Evolutionary conservation across 2,113 vertebrate genomes (phyloP).

Genomic region (Prionailurus bengalensis): DNA sequence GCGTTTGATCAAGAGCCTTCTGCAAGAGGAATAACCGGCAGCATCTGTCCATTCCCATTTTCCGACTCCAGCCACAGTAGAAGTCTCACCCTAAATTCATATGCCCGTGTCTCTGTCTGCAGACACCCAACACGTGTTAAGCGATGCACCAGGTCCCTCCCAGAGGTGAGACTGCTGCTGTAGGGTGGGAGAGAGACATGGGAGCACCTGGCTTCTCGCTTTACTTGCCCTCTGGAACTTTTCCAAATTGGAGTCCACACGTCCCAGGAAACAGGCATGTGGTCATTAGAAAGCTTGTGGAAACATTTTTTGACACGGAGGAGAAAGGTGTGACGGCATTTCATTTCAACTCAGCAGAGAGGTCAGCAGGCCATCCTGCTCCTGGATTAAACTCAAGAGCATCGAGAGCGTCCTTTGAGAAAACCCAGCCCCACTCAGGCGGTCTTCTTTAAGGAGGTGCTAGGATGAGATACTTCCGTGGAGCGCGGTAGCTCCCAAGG

Average conservation of each 20-base stretch:
- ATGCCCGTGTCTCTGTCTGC: fast-evolving
- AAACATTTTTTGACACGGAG: background rate
- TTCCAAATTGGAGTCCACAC: background rate
- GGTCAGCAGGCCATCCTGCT: background rate
- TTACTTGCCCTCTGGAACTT: background rate
- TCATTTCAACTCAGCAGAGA: background rate
- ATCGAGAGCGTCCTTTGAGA: background rate
- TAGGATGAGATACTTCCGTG: background rate
- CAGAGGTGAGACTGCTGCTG: fast-evolving
- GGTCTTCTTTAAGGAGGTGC: background rate
- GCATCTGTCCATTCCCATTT: background rate
- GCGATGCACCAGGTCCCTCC: fast-evolving
- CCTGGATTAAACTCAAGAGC: background rate
- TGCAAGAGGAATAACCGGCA: background rate
- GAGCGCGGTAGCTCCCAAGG: background rate
- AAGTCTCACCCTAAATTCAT: background rate
- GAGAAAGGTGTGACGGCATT: background rate
- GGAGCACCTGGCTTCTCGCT: background rate
- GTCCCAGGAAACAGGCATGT: background rate
- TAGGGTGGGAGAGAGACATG: background rate
- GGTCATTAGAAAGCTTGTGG: background rate
- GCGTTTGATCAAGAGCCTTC: background rate
- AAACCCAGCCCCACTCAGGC: fast-evolving
- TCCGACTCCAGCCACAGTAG: background rate
- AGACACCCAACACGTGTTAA: fast-evolving